A percentile compares a stretch with the other conserved stretches of the same genome.
These are phyloP conservation scores for Periophthalmus modestus DNA, from an alignment of 2,113 vertebrate species.

Conservation along the genomic window DNA sequence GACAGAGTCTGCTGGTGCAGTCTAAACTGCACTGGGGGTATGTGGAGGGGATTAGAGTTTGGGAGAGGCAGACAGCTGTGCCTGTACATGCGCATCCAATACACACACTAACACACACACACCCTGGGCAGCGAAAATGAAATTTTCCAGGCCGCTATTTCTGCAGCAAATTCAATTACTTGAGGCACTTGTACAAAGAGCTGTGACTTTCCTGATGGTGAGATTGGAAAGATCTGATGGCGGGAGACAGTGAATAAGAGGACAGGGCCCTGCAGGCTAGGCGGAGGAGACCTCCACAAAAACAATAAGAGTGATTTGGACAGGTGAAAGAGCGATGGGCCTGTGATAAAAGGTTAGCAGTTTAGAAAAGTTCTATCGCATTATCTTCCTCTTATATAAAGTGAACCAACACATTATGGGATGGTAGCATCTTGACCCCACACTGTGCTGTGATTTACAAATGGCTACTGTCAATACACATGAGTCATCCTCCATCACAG, in stretches of 20 bases:
- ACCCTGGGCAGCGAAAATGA: constrained; percentile 85
- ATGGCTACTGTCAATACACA: constrained; percentile 35
- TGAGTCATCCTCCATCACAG: constrained; percentile 42
- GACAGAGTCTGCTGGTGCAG: constrained; percentile 25
- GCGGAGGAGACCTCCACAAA: constrained; percentile 54
- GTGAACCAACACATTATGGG: constrained; percentile 39
- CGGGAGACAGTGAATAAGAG: constrained; percentile 95
- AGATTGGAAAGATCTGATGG: constrained; percentile 97
- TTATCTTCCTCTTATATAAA: constrained; percentile 58
- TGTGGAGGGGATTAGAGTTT: constrained; percentile 59
- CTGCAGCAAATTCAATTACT: constrained; percentile 99
- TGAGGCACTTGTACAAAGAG: constrained; percentile 92
- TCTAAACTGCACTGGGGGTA: constrained; percentile 38
- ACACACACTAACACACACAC: constrained; percentile 30
- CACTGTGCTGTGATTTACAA: constrained; percentile 34
- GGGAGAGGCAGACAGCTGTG: constrained; percentile 35
- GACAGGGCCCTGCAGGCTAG: constrained; percentile 82
- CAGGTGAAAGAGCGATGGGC: constrained; percentile 47
- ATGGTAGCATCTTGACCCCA: constrained; percentile 14
- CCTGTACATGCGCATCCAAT: constrained; percentile 8
- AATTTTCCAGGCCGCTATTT: constrained; percentile 98
- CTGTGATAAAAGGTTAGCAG: constrained; percentile 51
- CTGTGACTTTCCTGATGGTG: constrained; percentile 94
- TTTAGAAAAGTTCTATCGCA: constrained; percentile 50
- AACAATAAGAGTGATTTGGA: constrained; percentile 59